Base-by-base conservation (phyloP, 2,797 vertebrate species). In the Lophotriccus pileatus region DNA sequence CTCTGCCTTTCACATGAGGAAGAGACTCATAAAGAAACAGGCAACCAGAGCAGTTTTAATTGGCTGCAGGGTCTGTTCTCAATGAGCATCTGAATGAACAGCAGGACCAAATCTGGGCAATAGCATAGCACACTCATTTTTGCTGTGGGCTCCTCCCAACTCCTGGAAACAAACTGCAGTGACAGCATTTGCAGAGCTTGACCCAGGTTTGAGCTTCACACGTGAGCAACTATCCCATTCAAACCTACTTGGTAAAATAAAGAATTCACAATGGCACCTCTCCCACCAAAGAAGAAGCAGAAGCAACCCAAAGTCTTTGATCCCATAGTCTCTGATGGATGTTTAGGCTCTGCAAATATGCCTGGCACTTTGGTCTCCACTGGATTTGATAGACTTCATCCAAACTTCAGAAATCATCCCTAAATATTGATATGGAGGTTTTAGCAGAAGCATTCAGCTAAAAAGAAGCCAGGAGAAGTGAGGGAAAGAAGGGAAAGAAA, bases 341-440 rank as follows among this genome's bases (percentile, higher is more conserved):
- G 72, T 87, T 96, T 73, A 84, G 43, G 47, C 50, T 87, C 73
- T 63, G 63, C 80, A 94, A 36, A 88, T n/a, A 53, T 3, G 44
- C 43, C 67, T 53, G 53, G 37, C 56, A 55, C 30, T 83, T 86
- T 67, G 24, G 46, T 90, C 90, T 90, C 62, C 64, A 36, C 25
- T 81, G 74, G 82, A 84, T 95, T 93, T 88, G 44, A 86, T 11
- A 95, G 87, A 86, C 43, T 85, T 93, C 70, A 73, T 49, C 53
- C 73, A 84, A 92, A 95, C 74, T 87, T 81, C 60, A 69, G 85
- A 91, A 95, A 91, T 92, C 77, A 43, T 46, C 83, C 50, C 91
- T 90, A 93, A 96, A 96, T 96, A 88, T 95, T 92, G 92, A 94
- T 94, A 87, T 60, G 60, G n/a, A 81, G 67, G 63, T 86, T 94